Base-by-base conservation (phyloP, 2,797 vertebrate species). In the Tenualosa thibaudeaui region DNA sequence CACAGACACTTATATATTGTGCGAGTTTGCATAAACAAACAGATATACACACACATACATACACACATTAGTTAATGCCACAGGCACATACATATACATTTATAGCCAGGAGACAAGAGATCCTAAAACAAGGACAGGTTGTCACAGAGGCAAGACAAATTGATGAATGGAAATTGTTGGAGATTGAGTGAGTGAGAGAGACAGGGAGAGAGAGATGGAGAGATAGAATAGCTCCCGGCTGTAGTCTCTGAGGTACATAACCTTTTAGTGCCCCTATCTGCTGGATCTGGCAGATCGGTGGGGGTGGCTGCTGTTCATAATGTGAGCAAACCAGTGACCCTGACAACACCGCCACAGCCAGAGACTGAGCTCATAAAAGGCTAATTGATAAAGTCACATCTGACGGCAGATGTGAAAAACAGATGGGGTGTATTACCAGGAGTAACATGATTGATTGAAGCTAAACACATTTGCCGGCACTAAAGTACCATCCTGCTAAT, bases 81-180 rank as follows among this genome's bases (percentile, higher is more conserved):
- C 58, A 62, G 22, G 24, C 60, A 62, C 60, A 62, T 7, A 62
- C 54, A 58, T 15, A 68, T 1, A 68, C 37, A 68, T 68, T 68
- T 68, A 68, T 68, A 31, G 62, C 62, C 26, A 26, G 13, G 68
- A 19, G 15, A 37, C 68, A 75, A 58, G 60, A 62, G 83, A 83
- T 78, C 65, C 60, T 84, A 85, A 58, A 85, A 71, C 54, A 87
- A 81, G 85, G 84, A 81, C 81, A 84, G 83, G 37, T 54, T 24
- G 40, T 68, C 82, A 81, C 53, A 81, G 22, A 62, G 83, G 43
- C 22, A 83, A 85, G 84, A 87, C 54, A 83, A 46, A 85, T 58
- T 82, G 26, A 68, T 68, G 62, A 68, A 37, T 40, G 31, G 15
- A 75, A 43, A 43, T 6, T 75, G 31, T 58, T 43, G 37, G 12